Evolutionary conservation across 1,140 invertebrate genomes (phyloP).

Genomic region (Tetraneura akinire): DNA sequence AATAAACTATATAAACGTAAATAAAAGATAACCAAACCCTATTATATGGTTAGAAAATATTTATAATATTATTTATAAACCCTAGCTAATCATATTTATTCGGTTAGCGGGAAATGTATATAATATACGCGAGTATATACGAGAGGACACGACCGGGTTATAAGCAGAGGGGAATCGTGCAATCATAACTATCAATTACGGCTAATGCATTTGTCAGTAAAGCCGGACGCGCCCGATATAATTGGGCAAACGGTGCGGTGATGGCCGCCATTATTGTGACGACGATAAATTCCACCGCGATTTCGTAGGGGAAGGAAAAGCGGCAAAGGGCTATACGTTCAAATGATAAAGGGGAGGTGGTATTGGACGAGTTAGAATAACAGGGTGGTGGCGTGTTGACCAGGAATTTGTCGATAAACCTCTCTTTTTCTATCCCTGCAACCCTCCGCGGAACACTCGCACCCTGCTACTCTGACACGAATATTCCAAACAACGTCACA

Average conservation of each 20-base stretch:
- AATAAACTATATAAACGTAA: no score
- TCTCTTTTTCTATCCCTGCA: not conserved
- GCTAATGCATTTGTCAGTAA: constrained; percentile 46
- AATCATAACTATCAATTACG: constrained; percentile 50
- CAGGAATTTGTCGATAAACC: constrained; percentile 36
- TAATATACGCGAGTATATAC: no score
- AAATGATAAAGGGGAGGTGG: not conserved
- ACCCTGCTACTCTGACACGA: not conserved
- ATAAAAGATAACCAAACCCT: no score
- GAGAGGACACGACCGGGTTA: no score
- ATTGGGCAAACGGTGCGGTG: constrained; percentile 18
- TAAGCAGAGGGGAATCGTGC: not conserved
- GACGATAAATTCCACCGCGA: constrained; percentile 37
- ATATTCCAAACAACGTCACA: not conserved
- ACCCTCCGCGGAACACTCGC: not conserved
- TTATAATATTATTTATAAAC: no score
- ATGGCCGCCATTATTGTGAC: constrained; percentile 44
- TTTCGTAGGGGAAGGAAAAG: not conserved
- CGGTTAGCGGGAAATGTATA: not conserved
- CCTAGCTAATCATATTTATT: no score
- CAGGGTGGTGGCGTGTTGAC: constrained; percentile 13
- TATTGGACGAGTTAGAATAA: not conserved
- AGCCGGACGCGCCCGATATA: constrained; percentile 46
- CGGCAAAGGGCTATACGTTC: not conserved
- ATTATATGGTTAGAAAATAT: no score